Percentiles rank a stretch among this genome's conserved stretches.
Conservation (phyloP, 2,888 invertebrate genomes). For the Andricus curvator region DNA sequence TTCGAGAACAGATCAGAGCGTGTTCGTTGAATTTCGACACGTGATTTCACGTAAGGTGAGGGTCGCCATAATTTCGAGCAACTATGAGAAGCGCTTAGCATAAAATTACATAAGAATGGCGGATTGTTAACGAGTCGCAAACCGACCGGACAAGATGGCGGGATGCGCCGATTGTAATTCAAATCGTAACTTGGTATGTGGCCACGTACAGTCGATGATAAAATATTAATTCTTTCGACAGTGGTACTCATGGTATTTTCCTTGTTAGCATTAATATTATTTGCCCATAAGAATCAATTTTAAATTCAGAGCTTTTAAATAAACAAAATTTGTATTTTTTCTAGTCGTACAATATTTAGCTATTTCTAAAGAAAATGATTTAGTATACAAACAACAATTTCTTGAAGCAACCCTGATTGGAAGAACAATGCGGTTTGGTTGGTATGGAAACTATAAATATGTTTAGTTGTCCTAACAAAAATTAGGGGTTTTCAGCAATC, state of each 20-base stretch:
- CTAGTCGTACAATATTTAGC: not conserved
- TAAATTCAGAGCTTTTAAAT: not conserved
- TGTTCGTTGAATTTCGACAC: not conserved
- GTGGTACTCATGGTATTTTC: not conserved
- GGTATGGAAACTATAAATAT: no score
- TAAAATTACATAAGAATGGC: conserved; percentile 71
- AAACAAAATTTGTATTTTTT: not conserved
- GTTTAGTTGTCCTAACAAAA: no score
- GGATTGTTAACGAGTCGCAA: conserved; percentile 67
- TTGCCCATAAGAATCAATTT: not conserved
- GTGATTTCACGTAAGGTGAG: conserved; percentile 19
- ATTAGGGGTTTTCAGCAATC: no score
- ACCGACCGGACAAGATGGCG: conserved; percentile 65
- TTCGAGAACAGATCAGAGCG: not conserved
- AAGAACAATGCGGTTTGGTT: no score
- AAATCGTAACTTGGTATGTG: conserved; percentile 66
- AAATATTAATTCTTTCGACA: conserved; percentile 30
- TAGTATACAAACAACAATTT: not conserved
- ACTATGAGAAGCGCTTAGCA: conserved; percentile 59
- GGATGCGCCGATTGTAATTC: conserved; percentile 75
- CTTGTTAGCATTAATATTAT: not conserved
- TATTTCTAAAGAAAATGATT: not conserved
- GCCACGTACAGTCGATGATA: conserved; percentile 43
- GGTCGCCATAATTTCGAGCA: conserved; percentile 12
- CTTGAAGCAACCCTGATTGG: no score